Conservation (phyloP, 1,140 invertebrate genomes). For the Drosophila sp. region DNA sequence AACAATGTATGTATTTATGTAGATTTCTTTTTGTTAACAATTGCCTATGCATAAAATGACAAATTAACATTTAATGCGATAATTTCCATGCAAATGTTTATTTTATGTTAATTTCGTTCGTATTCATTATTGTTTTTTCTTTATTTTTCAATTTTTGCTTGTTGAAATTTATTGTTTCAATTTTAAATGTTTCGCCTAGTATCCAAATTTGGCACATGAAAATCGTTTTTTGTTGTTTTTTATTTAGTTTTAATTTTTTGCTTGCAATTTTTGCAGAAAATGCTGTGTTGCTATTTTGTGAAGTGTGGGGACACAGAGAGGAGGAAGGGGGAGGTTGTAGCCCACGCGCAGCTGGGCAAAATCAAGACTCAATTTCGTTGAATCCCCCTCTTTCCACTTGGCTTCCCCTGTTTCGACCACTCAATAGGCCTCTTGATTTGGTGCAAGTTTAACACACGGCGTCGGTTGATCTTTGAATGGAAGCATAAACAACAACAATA, state of each 20-base stretch:
- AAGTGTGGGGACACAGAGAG: neutral
- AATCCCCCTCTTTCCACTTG: slow-evolving; percentile 21
- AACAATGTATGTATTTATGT: slow-evolving; percentile 35
- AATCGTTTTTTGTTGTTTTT: slow-evolving; percentile 55
- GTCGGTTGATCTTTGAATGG: slow-evolving; percentile 55
- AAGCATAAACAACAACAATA: slow-evolving; percentile 34
- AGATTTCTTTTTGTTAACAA: neutral
- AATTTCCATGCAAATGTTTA: slow-evolving; percentile 53
- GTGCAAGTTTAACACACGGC: slow-evolving; percentile 57
- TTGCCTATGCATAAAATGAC: slow-evolving; percentile 37
- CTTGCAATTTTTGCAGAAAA: slow-evolving; percentile 22
- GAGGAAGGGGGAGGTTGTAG: slow-evolving; percentile 17
- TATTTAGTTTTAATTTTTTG: too few relatives aligned
- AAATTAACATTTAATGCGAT: slow-evolving; percentile 41
- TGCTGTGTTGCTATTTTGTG: slow-evolving; percentile 13
- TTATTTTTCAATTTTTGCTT: slow-evolving; percentile 6
- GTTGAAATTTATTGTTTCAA: slow-evolving; percentile 38
- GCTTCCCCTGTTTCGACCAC: too few relatives aligned
- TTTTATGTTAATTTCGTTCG: slow-evolving; percentile 41
- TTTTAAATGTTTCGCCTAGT: slow-evolving; percentile 25
- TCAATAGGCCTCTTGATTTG: slow-evolving; percentile 44
- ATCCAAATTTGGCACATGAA: slow-evolving; percentile 41
- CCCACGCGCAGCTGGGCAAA: slow-evolving; percentile 63
- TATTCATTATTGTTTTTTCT: neutral
- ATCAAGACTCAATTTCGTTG: slow-evolving; percentile 51